phyloP scores from a whole-genome alignment of 64 coral and sea anemone species.

The Pocillopora damicornis region DNA sequence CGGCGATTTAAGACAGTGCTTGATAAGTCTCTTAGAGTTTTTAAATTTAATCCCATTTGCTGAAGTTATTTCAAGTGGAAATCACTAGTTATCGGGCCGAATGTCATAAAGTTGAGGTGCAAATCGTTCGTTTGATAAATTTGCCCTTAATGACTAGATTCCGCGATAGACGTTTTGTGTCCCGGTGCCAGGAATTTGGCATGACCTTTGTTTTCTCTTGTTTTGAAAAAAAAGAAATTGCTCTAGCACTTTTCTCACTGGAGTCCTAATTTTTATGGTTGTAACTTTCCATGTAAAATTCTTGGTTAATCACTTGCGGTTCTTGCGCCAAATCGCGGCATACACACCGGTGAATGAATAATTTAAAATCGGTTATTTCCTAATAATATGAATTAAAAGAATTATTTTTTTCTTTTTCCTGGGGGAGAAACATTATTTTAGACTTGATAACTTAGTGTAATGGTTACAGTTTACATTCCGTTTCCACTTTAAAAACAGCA shows the following conservation, averaged over 20 bases:
- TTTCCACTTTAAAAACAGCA: too few relatives aligned
- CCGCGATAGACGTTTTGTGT: not conserved
- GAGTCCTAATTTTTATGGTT: not conserved
- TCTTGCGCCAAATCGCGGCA: not conserved
- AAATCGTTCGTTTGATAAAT: too few relatives aligned
- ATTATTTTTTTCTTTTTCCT: not conserved
- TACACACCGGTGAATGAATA: not conserved
- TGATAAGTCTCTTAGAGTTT: not conserved
- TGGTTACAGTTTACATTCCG: too few relatives aligned
- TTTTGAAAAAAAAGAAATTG: not conserved
- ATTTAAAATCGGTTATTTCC: slow-evolving; percentile 2
- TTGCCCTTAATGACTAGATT: too few relatives aligned
- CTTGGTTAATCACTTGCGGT: not conserved
- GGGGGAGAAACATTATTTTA: too few relatives aligned
- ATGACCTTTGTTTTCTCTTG: not conserved
- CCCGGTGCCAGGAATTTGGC: not conserved
- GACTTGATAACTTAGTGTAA: too few relatives aligned
- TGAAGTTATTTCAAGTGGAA: not conserved
- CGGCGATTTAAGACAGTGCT: not conserved
- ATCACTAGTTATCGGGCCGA: too few relatives aligned
- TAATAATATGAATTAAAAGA: not conserved
- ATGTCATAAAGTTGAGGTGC: too few relatives aligned
- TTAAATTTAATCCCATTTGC: not conserved
- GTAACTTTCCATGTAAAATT: not conserved
- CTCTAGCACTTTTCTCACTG: not conserved